These are phyloP conservation scores for Dinomys branickii DNA, from an alignment of 2,113 vertebrate species.

Conservation along the genomic window DNA sequence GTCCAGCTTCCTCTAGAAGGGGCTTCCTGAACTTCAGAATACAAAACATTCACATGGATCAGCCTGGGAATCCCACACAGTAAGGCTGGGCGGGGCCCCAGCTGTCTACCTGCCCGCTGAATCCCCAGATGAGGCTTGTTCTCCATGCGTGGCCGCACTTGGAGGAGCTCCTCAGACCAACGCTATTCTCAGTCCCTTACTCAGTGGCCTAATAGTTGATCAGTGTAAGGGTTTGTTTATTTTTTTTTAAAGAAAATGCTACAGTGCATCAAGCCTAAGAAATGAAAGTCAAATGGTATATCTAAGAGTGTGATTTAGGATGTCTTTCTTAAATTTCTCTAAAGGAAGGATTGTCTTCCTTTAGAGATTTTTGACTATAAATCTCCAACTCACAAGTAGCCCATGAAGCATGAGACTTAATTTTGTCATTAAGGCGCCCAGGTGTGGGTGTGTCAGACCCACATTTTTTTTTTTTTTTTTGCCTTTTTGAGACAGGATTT, in stretches of 20 bases:
- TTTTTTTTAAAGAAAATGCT: background rate
- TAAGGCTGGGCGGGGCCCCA: background rate
- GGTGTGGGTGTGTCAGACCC: background rate
- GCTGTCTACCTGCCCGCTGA: background rate
- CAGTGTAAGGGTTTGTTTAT: background rate
- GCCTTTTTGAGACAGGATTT: too few species aligned
- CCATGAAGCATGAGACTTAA: background rate
- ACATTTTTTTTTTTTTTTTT: background rate
- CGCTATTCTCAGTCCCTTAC: background rate
- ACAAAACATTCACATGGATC: background rate
- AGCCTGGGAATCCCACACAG: background rate
- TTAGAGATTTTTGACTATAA: slow-evolving; percentile 16
- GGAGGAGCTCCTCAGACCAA: background rate
- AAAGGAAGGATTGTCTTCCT: slow-evolving; percentile 36
- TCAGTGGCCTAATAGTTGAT: background rate
- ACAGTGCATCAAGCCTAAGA: background rate
- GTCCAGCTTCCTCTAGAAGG: background rate
- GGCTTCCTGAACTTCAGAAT: slow-evolving; percentile 23
- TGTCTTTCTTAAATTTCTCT: background rate
- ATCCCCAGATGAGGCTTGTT: background rate
- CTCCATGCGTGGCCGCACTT: background rate
- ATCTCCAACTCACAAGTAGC: background rate
- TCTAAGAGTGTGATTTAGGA: background rate
- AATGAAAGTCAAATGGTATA: background rate
- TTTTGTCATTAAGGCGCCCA: background rate